Base-by-base conservation (phyloP, 2,797 vertebrate species). In the Benthosema pterotum region DNA sequence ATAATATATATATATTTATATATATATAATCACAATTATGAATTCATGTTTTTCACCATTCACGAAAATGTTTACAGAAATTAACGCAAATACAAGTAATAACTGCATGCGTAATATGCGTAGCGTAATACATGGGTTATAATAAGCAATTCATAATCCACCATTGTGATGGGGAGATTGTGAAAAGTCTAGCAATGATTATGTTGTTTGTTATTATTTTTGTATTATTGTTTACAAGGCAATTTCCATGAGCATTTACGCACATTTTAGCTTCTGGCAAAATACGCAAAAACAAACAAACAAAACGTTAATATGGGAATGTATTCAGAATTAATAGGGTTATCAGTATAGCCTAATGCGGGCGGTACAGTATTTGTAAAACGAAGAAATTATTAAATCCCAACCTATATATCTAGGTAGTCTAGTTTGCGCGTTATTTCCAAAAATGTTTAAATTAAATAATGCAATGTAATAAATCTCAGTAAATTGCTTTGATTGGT, bases 281-380 rank as follows among this genome's bases (percentile, higher is more conserved):
- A 53, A 14, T 49, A 2, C 12, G 9, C 4, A 65, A 60, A 63
- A 51, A 5, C 3, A 0, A 11, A n/a, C n/a, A n/a, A n/a, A n/a
- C n/a, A n/a, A n/a, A 6, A 49, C 3, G 2, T 57, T 1, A 63
- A 55, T 52, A 51, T 3, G 2, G 0, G 14, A 19, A 17, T 42
- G 25, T 43, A 45, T 48, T 49, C 4, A 7, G 42, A 49, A 67
- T 65, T 61, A 45, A 56, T 16, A 65, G 43, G 28, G 5, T 7
- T 32, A 32, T 38, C 32, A 38, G 25, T n/a, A n/a, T n/a, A 25
- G 22, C 22, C 22, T 38, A 38, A 2, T 22, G 1, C 54, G 0
- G 59, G 1, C 0, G 3, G 8, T 19, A 52, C 38, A 38, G 64
- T 64, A 45, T 63, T 57, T 42, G 0, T 13, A 49, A 56, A 46